Evolutionary conservation across 2,797 vertebrate genomes (phyloP), one percentile per base, ranked within the genome.

Genomic region (Aeoliscus strigatus): DNA sequence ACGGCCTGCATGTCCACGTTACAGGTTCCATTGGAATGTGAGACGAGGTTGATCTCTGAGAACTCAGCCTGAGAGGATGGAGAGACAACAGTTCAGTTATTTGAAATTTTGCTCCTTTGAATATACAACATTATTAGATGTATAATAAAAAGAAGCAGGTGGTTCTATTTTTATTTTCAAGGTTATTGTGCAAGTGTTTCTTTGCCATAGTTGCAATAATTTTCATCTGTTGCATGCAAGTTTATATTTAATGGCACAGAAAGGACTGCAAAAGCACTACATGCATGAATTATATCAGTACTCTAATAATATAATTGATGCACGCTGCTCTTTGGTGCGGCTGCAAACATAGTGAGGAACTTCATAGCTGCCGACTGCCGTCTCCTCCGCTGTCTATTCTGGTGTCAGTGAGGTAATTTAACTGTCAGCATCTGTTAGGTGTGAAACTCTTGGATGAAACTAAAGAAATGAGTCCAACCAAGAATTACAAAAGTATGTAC

Each of bases 1-100:
- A 94, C 80, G n/a, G 93, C 83, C 73, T 96, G 94, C 86, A 99
- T 88, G 66, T 99, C 94, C 54, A 98, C 89, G 0, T 87, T 92
- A 4, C 94, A 97, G 66, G 88, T 91, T 31, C 94, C 94, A 35
- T 93, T 94, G 25, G 94, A 92, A 8, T 97, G 90, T 39, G 96
- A 89, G 75, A 96, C 77, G 17, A 99, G 90, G 77, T 95, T 98
- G 69, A 99, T 83, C 74, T 99, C 96, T 14, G 94, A 94, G 83
- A 99, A 99, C 64, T 96, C 93, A 2, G 93, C 96, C 96, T 97
- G 14, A 1, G 60, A 39, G 21, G 29, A 79, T 28, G 55, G 23
- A 53, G 23, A 11, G 23, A 70, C 2, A 5, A 41, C 5, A n/a
- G 5, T 38, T 47, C 4, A 28, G 4, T 2, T 9, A 28, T 25